Conservation (phyloP, 2,113 vertebrate genomes). For the Mystacornis crossleyi region DNA sequence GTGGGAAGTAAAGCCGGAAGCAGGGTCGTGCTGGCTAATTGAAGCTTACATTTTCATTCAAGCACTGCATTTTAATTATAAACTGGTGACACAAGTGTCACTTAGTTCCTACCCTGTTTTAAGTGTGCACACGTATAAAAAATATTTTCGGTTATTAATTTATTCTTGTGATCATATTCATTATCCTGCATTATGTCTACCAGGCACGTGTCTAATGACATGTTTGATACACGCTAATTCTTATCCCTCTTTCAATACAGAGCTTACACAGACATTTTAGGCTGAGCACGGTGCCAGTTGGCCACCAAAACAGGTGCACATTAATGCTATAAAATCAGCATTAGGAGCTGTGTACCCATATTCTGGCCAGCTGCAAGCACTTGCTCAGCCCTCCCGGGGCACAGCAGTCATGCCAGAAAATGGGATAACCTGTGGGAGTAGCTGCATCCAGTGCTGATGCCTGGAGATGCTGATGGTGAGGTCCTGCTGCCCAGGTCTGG, state of each 20-base stretch:
- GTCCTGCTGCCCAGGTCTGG: background rate
- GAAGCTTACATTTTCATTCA: conserved; percentile 72
- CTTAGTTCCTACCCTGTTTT: conserved; percentile 57
- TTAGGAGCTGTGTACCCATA: background rate
- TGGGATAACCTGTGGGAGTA: background rate
- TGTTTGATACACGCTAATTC: conserved; percentile 57
- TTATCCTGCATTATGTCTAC: conserved; percentile 54
- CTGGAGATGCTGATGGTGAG: background rate
- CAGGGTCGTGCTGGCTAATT: conserved; percentile 73
- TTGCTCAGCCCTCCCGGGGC: background rate
- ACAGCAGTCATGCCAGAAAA: background rate
- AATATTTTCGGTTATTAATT: conserved; percentile 62
- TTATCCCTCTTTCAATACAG: conserved; percentile 19
- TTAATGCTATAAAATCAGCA: conserved; percentile 1
- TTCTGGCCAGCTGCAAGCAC: conserved; percentile 53
- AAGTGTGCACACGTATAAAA: conserved; percentile 51
- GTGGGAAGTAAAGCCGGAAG: conserved; percentile 75
- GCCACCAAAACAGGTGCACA: conserved; percentile 31
- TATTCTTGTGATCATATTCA: conserved; percentile 51
- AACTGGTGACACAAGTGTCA: conserved; percentile 72
- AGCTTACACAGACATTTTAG: conserved; percentile 19
- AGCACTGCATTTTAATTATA: conserved; percentile 67
- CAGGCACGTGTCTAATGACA: conserved; percentile 66
- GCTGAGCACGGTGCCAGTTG: conserved; percentile 1
- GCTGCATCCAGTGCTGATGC: background rate